Conservation (phyloP, 1,140 invertebrate genomes). For the Platorchestia sp. region DNA sequence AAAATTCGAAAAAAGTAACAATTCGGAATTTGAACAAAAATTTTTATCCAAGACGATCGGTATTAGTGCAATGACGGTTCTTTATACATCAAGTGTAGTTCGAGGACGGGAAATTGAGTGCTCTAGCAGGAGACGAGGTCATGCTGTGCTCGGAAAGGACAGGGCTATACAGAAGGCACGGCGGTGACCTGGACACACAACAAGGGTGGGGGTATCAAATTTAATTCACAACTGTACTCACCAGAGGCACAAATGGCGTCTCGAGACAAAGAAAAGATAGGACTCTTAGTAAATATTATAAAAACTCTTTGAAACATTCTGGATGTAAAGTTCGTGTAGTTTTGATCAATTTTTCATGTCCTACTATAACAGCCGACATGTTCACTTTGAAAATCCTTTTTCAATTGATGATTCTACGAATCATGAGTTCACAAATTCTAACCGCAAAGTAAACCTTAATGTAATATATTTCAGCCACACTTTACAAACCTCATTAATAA, state of each 20-base stretch:
- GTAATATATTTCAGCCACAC: neutral
- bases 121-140: neutral
- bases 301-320: neutral
- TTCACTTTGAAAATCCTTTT: neutral
- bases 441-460: neutral
- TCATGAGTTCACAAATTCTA: neutral
- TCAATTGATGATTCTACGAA: neutral
- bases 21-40: neutral
- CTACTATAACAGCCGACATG: neutral
- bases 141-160: neutral
- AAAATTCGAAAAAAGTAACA: too few relatives aligned
- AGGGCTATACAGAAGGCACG: neutral
- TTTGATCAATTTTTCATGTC: neutral
- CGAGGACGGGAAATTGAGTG: neutral
- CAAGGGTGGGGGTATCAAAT: neutral
- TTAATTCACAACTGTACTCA: neutral
- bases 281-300: neutral
- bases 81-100: neutral
- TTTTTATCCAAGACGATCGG: neutral
- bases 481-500: neutral
- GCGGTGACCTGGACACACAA: neutral
- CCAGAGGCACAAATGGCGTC: slow-evolving; percentile 34
- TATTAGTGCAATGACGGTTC: neutral
- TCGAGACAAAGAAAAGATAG: neutral
- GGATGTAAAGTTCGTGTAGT: neutral